Evolutionary conservation across 2,888 invertebrate species (phyloP).

Genomic region (Netelia melanura): DNA sequence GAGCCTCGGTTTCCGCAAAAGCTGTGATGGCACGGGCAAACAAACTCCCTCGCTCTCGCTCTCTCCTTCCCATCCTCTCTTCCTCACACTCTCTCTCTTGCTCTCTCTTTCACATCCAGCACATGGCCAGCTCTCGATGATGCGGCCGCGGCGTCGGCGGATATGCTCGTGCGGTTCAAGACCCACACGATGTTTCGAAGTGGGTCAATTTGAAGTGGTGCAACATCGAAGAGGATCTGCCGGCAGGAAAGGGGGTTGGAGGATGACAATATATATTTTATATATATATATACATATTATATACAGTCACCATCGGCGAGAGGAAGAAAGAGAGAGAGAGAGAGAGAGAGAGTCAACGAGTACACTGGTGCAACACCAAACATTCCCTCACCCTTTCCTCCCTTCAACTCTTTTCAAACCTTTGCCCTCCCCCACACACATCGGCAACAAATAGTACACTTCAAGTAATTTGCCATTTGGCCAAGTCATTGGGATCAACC

Average conservation of each 20-base stretch:
- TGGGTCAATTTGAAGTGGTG: constrained; percentile 73
- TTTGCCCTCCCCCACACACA: neutral
- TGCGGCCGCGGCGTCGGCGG: constrained; percentile 23
- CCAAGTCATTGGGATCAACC: constrained; percentile 66
- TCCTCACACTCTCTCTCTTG: neutral
- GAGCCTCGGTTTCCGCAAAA: constrained; percentile 73
- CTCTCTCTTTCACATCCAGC: neutral
- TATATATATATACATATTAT: too few species aligned
- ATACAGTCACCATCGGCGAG: neutral
- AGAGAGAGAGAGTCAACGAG: constrained; percentile 36
- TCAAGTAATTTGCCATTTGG: constrained; percentile 70
- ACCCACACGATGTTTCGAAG: constrained; percentile 71
- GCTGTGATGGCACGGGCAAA: constrained; percentile 74
- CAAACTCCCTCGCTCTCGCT: constrained; percentile 67
- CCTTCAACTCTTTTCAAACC: constrained; percentile 4
- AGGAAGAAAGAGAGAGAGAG: neutral
- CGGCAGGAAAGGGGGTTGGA: neutral
- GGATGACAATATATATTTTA: neutral
- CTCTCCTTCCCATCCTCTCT: neutral
- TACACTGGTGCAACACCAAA: constrained; percentile 26
- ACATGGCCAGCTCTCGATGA: constrained; percentile 12
- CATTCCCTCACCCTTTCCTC: neutral
- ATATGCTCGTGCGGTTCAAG: constrained; percentile 53
- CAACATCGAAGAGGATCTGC: constrained; percentile 43
- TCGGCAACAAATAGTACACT: constrained; percentile 50